Conservation (phyloP, 2,113 vertebrate species). For the Labrus mixtus region DNA sequence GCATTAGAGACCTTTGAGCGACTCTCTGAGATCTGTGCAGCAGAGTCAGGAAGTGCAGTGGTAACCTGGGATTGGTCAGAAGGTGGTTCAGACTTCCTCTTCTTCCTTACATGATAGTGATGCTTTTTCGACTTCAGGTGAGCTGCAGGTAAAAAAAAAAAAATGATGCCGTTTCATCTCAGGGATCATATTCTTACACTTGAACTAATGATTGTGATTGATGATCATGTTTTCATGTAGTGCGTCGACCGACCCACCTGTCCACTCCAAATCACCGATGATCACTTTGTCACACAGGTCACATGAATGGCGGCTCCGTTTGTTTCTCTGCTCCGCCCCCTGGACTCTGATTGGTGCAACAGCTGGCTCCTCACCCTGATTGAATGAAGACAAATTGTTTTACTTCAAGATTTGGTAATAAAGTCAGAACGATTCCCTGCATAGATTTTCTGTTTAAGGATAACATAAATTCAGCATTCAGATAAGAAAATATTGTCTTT, state of each 20-base stretch:
- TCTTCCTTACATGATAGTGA: constrained; percentile 89
- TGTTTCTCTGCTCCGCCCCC: constrained; percentile 80
- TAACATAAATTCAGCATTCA: not conserved
- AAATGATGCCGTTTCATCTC: not conserved
- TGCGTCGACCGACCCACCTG: constrained; percentile 81
- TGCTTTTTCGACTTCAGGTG: constrained; percentile 94
- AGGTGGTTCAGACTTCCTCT: constrained; percentile 76
- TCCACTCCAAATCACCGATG: constrained; percentile 95
- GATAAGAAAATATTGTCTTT: not conserved
- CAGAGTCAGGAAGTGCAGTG: not conserved
- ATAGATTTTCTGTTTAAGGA: no score
- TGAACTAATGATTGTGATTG: no score
- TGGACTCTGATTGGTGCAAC: constrained; percentile 84
- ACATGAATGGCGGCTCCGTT: constrained; percentile 86
- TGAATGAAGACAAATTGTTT: not conserved
- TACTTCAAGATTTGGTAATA: not conserved
- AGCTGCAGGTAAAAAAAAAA: constrained; percentile 80
- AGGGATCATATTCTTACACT: no score
- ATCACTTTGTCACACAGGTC: constrained; percentile 91
- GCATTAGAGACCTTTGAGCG: constrained; percentile 40
- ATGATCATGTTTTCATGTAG: not conserved
- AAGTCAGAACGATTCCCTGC: not conserved
- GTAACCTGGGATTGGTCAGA: constrained; percentile 18
- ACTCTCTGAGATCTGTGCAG: constrained; percentile 21
- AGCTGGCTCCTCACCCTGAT: constrained; percentile 84